Evolutionary conservation across 2,888 invertebrate species (phyloP).

Genomic region (Abrostola tripartita): DNA sequence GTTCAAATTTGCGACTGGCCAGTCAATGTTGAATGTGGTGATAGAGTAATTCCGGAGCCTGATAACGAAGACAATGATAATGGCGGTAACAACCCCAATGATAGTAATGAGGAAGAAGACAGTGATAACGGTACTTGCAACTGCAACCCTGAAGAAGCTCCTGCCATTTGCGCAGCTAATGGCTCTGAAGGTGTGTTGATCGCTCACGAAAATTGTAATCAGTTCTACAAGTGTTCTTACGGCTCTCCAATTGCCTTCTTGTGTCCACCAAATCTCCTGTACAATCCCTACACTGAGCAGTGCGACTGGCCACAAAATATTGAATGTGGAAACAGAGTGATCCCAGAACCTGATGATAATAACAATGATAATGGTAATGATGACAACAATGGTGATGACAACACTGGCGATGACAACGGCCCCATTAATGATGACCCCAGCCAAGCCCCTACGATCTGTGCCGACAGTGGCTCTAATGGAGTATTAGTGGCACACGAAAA

Average conservation of each 20-base stretch:
- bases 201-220: slow-evolving; percentile 66
- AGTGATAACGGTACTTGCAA: slow-evolving; percentile 51
- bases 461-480: slow-evolving; percentile 55
- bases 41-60: slow-evolving; percentile 48
- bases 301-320: slow-evolving; percentile 69
- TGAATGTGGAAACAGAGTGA: slow-evolving; percentile 61
- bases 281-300: slow-evolving; percentile 55
- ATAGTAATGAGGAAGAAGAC: slow-evolving; percentile 24
- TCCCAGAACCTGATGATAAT: slow-evolving; percentile 43
- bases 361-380: slow-evolving; percentile 27
- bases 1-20: slow-evolving; percentile 57
- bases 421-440: slow-evolving; percentile 47
- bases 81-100: too few species aligned
- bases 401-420: slow-evolving; percentile 25
- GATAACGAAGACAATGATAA: slow-evolving; percentile 28
- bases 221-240: slow-evolving; percentile 63
- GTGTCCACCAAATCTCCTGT: slow-evolving; percentile 58
- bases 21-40: slow-evolving; percentile 58
- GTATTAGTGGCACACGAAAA: slow-evolving; percentile 65
- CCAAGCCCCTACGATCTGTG: slow-evolving; percentile 61
- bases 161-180: slow-evolving; percentile 58
- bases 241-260: slow-evolving; percentile 57
- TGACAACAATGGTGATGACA: slow-evolving; percentile 19
- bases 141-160: slow-evolving; percentile 62
- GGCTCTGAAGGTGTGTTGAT: slow-evolving; percentile 61